Evolutionary conservation across 1,140 invertebrate species (phyloP).

Genomic region (Solenopsis invicta): DNA sequence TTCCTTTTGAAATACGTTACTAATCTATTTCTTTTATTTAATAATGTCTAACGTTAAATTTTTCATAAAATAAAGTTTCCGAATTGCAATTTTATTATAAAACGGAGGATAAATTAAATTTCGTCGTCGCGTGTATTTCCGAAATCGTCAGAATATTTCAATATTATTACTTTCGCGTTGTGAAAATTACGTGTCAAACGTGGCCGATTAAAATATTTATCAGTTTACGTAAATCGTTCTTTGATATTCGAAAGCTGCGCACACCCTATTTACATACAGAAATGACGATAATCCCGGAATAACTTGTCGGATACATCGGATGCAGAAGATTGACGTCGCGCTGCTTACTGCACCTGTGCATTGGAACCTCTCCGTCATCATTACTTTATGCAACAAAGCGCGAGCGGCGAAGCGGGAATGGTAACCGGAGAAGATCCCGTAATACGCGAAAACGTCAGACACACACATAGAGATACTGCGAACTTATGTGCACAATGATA

Average conservation of each 20-base stretch:
- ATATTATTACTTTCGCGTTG: background rate
- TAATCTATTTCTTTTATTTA: background rate
- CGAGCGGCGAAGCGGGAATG: background rate
- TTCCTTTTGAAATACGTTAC: background rate
- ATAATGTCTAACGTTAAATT: background rate
- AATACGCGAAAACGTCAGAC: constrained; percentile 35
- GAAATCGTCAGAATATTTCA: background rate
- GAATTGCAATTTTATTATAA: background rate
- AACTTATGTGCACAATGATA: background rate
- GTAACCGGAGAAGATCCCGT: constrained; percentile 26
- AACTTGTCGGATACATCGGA: constrained; percentile 29
- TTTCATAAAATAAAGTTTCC: background rate
- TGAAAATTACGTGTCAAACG: background rate
- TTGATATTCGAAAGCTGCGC: background rate
- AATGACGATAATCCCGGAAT: constrained; percentile 39
- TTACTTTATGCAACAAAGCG: constrained; percentile 57
- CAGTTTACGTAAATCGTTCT: background rate
- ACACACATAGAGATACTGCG: background rate
- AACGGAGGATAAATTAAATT: background rate
- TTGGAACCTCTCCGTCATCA: constrained; percentile 49
- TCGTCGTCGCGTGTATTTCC: background rate
- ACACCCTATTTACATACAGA: background rate
- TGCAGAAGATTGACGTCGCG: constrained; percentile 27
- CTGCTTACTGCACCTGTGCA: constrained; percentile 33
- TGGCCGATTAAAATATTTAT: constrained; percentile 9